phyloP scores from a whole-genome alignment of 2,888 invertebrate genomes.

The Leuctra nigra region DNA sequence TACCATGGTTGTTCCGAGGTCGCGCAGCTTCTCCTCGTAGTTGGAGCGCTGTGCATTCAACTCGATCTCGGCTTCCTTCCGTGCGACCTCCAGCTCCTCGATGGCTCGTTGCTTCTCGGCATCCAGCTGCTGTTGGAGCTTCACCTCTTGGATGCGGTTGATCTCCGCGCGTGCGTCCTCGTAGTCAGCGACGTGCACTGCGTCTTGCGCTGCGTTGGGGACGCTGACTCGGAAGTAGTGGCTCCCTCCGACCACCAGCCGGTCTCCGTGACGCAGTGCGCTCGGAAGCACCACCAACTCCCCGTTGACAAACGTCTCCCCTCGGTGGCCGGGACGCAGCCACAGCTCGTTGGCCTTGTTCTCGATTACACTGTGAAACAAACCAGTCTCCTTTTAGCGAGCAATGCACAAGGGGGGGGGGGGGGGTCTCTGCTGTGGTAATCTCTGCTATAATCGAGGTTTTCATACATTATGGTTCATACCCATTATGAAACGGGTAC shows the following conservation, averaged over 20 bases:
- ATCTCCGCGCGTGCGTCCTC: slow-evolving; percentile 50
- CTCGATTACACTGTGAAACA: slow-evolving; percentile 45
- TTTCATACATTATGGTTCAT: too few relatives aligned
- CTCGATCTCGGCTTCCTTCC: slow-evolving; percentile 33
- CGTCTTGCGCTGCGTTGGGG: slow-evolving; percentile 39
- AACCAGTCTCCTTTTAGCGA: too few relatives aligned
- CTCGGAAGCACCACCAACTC: slow-evolving; percentile 40
- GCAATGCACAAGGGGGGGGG: too few relatives aligned
- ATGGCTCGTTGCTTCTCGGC: slow-evolving; percentile 37
- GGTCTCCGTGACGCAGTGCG: slow-evolving; percentile 47
- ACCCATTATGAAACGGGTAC: too few relatives aligned
- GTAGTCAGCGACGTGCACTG: slow-evolving; percentile 40
- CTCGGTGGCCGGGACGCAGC: slow-evolving; percentile 42
- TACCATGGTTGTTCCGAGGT: slow-evolving; percentile 33
- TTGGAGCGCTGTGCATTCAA: slow-evolving; percentile 37
- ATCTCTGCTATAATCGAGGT: too few relatives aligned
- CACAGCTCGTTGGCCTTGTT: slow-evolving; percentile 43
- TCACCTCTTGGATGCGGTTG: slow-evolving; percentile 16
- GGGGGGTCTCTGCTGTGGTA: too few relatives aligned
- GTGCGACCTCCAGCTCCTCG: slow-evolving; percentile 25
- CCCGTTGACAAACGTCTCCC: slow-evolving; percentile 51
- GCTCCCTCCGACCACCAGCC: slow-evolving; percentile 50
- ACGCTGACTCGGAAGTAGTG: slow-evolving; percentile 51
- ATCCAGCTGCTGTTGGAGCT: slow-evolving; percentile 37
- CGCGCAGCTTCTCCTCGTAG: slow-evolving; percentile 38